A percentile compares a stretch with the other conserved stretches of the same genome.
phyloP scores from a whole-genome alignment of 2,888 invertebrate species.

The Ecdyonurus torrentis region DNA sequence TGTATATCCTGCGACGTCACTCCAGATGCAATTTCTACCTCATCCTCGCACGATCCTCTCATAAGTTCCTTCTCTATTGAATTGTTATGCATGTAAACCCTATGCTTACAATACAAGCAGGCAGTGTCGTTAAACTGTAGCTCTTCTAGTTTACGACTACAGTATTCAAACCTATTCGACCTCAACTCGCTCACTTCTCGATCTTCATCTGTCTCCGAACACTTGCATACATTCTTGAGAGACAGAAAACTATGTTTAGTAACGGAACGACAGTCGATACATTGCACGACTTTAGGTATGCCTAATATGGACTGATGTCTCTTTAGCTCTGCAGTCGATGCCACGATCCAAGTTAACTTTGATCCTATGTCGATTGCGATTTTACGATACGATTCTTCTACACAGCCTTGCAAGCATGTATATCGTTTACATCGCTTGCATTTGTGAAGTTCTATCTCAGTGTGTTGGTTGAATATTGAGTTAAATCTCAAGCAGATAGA shows the following conservation, averaged over 20 bases:
- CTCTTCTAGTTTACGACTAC: not conserved
- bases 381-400: slow-evolving; percentile 24
- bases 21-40: not conserved
- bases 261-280: slow-evolving; percentile 9
- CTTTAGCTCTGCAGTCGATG: slow-evolving; percentile 16
- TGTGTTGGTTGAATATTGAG: not conserved
- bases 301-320: slow-evolving; percentile 8
- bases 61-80: not conserved
- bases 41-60: not conserved
- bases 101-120: not conserved
- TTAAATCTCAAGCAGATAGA: not conserved
- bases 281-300: slow-evolving; percentile 1
- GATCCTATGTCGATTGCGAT: slow-evolving; percentile 28
- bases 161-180: not conserved
- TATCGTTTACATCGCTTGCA: slow-evolving; percentile 26
- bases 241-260: not conserved
- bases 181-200: not conserved
- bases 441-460: slow-evolving; percentile 10
- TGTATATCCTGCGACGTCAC: not conserved
- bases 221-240: not conserved
- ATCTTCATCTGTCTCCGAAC: not conserved
- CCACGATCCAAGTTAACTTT: slow-evolving; percentile 27
- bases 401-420: slow-evolving; percentile 26
- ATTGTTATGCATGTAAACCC: not conserved
- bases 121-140: not conserved